Evolutionary conservation across 2,113 vertebrate species (phyloP).

Genomic region (Tachysurus fulvidraco): DNA sequence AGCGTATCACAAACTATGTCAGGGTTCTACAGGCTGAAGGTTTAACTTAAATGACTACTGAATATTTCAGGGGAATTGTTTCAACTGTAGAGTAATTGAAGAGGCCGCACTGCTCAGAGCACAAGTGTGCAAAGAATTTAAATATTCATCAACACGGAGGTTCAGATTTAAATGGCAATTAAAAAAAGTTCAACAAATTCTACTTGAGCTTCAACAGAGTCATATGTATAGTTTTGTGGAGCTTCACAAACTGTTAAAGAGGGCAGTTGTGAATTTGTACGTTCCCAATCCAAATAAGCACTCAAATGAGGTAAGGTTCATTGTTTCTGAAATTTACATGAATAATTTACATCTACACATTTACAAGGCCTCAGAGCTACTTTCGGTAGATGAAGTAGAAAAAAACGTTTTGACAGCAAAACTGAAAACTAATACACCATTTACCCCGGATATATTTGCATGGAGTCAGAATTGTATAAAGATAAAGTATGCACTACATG

Average conservation of each 20-base stretch:
- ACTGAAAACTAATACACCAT: neutral
- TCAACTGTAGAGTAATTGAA: conserved; percentile 42
- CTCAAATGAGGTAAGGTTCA: conserved; percentile 19
- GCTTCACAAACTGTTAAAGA: conserved; percentile 2
- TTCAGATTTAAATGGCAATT: conserved; percentile 13
- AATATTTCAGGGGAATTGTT: conserved; percentile 53
- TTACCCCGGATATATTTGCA: neutral
- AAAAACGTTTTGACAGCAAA: conserved; percentile 3
- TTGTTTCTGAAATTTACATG: conserved; percentile 23
- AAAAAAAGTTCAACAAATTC: neutral
- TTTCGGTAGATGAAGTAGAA: neutral
- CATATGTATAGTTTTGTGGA: neutral
- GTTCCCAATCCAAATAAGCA: conserved; percentile 12
- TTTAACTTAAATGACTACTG: conserved; percentile 52
- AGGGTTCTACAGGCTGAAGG: conserved; percentile 13
- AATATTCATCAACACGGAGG: conserved; percentile 29
- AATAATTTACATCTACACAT: conserved; percentile 21
- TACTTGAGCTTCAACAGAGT: conserved; percentile 1
- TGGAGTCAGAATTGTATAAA: neutral
- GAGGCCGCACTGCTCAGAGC: conserved; percentile 26
- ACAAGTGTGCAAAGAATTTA: conserved; percentile 42
- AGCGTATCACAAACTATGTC: conserved; percentile 36
- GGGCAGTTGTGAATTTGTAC: conserved; percentile 6
- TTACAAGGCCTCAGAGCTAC: neutral
- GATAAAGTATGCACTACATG: neutral